A percentile compares a stretch with the other conserved stretches of the same genome.
These are phyloP conservation scores for Apodemus agrarius DNA, from an alignment of 2,797 vertebrate genomes.

Conservation along the genomic window DNA sequence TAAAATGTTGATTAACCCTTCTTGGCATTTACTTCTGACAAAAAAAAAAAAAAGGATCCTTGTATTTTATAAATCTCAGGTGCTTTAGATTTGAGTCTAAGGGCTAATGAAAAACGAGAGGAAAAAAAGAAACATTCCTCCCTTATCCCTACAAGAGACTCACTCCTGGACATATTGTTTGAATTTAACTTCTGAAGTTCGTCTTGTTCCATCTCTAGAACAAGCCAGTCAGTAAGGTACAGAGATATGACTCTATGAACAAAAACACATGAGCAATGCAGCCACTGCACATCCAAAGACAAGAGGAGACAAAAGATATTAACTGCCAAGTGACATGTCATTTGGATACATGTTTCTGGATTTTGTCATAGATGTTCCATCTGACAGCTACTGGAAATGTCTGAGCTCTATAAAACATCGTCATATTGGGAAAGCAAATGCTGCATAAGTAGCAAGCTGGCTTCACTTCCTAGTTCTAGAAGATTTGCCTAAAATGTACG, in stretches of 20 bases:
- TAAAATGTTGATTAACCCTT: conserved; percentile 78
- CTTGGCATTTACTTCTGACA: conserved; percentile 83
- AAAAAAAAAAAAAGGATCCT: conserved; percentile 79
- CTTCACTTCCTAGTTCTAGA: not conserved
- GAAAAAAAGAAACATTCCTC: conserved; percentile 85
- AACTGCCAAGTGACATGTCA: conserved; percentile 84
- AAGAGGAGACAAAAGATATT: conserved; percentile 83
- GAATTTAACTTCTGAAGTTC: conserved; percentile 86
- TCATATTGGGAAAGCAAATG: conserved; percentile 41
- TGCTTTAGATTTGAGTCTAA: conserved; percentile 74
- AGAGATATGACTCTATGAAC: conserved; percentile 85
- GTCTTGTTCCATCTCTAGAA: conserved; percentile 86
- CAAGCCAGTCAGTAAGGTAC: conserved; percentile 81
- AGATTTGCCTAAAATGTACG: not conserved
- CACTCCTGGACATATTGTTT: conserved; percentile 88
- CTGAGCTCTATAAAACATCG: not conserved
- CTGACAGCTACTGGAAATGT: conserved; percentile 82
- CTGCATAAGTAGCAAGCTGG: not conserved
- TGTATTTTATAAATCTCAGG: conserved; percentile 83
- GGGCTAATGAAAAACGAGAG: conserved; percentile 84
- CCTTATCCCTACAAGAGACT: conserved; percentile 81
- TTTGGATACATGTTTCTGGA: conserved; percentile 86
- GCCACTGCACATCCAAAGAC: conserved; percentile 81
- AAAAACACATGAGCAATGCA: conserved; percentile 86
- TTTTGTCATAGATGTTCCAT: conserved; percentile 80